Percentiles rank a stretch among this genome's conserved stretches.
Conservation (phyloP, 2,888 invertebrate genomes). For the Acleris sparsana region DNA sequence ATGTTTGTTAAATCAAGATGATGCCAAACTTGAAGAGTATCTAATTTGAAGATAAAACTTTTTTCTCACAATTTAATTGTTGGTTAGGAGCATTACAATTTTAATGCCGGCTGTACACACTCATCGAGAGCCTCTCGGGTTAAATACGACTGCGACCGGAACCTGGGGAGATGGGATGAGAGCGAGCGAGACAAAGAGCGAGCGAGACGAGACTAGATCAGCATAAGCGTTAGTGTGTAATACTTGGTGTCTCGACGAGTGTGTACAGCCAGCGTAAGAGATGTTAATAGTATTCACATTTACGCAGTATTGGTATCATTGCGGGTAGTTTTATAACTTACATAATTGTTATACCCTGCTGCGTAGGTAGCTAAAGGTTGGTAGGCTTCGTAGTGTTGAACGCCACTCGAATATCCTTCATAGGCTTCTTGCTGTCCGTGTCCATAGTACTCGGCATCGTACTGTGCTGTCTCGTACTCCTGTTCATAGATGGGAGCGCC, state of each 20-base stretch:
- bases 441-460: constrained; percentile 12
- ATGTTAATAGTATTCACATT: too few species aligned
- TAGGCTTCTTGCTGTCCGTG: constrained; percentile 22
- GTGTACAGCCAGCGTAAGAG: too few species aligned
- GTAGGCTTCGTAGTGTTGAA: constrained; percentile 28
- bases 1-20: neutral
- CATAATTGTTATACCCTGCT: constrained; percentile 38
- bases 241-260: too few species aligned
- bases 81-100: neutral
- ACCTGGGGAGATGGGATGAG: too few species aligned
- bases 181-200: too few species aligned
- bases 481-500: constrained; percentile 32
- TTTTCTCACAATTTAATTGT: constrained; percentile 5
- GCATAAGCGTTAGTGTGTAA: too few species aligned
- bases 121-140: too few species aligned
- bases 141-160: too few species aligned
- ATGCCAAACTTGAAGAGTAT: neutral
- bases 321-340: constrained; percentile 4
- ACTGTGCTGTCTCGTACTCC: constrained; percentile 19
- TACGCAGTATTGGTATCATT: too few species aligned
- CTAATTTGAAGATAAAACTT: neutral
- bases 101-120: neutral
- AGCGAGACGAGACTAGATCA: too few species aligned
- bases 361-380: constrained; percentile 40
- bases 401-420: constrained; percentile 13